phyloP scores from a whole-genome alignment of 2,113 vertebrate species.

The Melanocharis versteri region DNA sequence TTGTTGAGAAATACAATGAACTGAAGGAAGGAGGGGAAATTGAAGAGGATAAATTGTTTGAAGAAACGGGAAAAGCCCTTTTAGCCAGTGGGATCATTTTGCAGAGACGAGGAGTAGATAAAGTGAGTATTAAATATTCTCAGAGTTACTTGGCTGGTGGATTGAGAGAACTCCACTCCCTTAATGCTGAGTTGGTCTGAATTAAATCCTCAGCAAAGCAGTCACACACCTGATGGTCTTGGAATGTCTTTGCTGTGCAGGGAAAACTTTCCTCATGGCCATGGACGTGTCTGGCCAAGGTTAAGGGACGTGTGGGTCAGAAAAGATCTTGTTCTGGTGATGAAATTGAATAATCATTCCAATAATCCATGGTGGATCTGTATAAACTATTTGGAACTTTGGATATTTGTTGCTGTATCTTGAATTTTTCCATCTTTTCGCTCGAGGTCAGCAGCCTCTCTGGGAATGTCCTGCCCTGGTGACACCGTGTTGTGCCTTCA shows the following conservation, averaged over 20 bases:
- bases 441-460: background rate
- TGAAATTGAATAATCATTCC: background rate
- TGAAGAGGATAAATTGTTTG: constrained; percentile 80
- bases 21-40: constrained; percentile 75
- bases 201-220: background rate
- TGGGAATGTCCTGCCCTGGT: background rate
- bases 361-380: background rate
- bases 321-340: background rate
- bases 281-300: background rate
- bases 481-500: background rate
- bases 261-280: background rate
- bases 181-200: background rate
- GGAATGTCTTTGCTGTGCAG: background rate
- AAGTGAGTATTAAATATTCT: constrained; percentile 71
- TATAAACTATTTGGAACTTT: no score
- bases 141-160: background rate
- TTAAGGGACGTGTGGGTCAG: background rate
- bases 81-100: constrained; percentile 81
- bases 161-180: background rate
- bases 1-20: constrained; percentile 84
- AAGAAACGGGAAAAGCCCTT: constrained; percentile 84
- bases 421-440: background rate
- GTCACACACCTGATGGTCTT: rapidly evolving
- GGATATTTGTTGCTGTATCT: rapidly evolving
- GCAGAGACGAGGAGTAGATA: constrained; percentile 62